Conservation (phyloP, 2,888 invertebrate genomes). For the Trisateles emortualis region DNA sequence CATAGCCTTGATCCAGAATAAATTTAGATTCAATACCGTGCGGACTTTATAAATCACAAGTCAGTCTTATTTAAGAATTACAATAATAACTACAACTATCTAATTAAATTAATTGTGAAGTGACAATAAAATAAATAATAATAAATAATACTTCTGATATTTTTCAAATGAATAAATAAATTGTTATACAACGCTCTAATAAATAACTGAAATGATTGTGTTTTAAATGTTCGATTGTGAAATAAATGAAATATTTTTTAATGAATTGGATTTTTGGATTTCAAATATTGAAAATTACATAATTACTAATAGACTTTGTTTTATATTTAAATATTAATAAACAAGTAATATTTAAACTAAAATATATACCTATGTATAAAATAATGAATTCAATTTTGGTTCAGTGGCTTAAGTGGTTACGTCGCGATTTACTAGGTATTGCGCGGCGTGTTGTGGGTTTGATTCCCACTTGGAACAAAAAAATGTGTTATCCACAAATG, state of each 20-base stretch:
- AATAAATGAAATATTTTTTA: conserved; percentile 28
- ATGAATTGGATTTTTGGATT: conserved; percentile 17
- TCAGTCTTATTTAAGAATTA: conserved; percentile 12
- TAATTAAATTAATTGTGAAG: not conserved
- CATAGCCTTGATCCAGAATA: conserved; percentile 34
- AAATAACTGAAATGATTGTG: conserved; percentile 9
- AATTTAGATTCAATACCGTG: conserved; percentile 34
- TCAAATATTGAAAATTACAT: conserved; percentile 21
- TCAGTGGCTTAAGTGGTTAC: no score
- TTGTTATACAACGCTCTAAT: no score
- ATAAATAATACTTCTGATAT: not conserved
- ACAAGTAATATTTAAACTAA: not conserved
- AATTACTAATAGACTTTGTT: conserved; percentile 15
- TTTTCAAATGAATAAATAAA: not conserved
- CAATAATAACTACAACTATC: not conserved
- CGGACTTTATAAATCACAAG: conserved; percentile 27
- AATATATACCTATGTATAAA: no score
- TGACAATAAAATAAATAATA: not conserved
- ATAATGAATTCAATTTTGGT: not conserved
- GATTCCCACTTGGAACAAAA: no score
- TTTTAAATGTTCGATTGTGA: conserved; percentile 21
- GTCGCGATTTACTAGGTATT: no score
- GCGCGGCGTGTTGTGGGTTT: no score
- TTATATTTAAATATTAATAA: not conserved
- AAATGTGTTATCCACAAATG: no score